Percentiles rank a stretch among this genome's conserved stretches.
Conservation (phyloP, 1,140 invertebrate species). For the Magallana angulata region DNA sequence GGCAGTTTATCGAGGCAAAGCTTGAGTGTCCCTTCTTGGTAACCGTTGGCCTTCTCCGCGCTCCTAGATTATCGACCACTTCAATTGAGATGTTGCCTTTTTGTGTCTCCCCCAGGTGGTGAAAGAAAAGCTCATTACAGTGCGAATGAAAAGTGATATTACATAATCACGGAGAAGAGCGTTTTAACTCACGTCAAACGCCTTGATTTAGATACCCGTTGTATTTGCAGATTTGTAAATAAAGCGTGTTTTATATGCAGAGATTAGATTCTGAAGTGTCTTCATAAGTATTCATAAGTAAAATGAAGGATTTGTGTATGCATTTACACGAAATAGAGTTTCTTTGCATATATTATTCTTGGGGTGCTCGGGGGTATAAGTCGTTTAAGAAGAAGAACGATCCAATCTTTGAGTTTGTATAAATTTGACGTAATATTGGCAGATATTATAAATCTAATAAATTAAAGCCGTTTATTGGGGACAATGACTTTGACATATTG, state of each 20-base stretch:
- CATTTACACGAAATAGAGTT: not conserved
- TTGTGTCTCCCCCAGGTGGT: not conserved
- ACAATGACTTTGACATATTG: not conserved
- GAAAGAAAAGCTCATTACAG: not conserved
- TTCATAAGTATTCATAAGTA: too few relatives aligned
- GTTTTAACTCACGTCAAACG: constrained; percentile 16
- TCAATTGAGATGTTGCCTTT: constrained; percentile 1
- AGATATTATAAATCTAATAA: not conserved
- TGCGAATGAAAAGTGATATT: constrained; percentile 19
- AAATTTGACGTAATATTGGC: not conserved
- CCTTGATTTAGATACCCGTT: not conserved
- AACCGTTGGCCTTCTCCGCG: not conserved
- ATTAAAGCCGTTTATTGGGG: not conserved
- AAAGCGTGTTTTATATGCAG: constrained; percentile 16
- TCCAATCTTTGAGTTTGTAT: not conserved
- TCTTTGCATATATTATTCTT: not conserved
- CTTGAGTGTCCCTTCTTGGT: not conserved
- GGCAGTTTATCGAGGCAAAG: not conserved
- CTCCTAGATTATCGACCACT: not conserved
- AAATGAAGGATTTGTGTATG: constrained; percentile 7
- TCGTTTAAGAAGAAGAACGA: too few relatives aligned
- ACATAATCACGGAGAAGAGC: not conserved
- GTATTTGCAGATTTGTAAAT: not conserved
- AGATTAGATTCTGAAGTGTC: constrained; percentile 22
- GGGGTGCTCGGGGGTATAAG: not conserved